These are phyloP conservation scores for Schrankia costaestrigalis DNA, from an alignment of 2,888 invertebrate species.

Conservation along the genomic window DNA sequence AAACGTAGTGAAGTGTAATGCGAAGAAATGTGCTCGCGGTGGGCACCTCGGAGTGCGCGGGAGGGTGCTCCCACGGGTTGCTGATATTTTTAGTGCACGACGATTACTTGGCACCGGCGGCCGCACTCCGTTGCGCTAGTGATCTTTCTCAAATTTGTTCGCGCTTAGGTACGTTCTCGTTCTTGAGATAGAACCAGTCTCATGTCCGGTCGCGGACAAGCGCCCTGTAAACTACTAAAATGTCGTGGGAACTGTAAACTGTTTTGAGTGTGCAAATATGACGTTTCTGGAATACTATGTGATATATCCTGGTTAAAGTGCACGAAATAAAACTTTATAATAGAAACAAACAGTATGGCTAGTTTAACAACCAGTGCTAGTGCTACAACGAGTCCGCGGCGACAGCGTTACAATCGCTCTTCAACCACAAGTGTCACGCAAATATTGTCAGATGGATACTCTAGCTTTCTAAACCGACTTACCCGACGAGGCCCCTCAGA, in stretches of 20 bases:
- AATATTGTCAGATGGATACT: slow-evolving; percentile 91
- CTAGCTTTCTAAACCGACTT: slow-evolving; percentile 90
- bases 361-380: slow-evolving; percentile 60
- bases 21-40: slow-evolving; percentile 74
- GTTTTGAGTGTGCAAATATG: slow-evolving; percentile 53
- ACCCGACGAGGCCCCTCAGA: slow-evolving; percentile 89
- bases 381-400: slow-evolving; percentile 75
- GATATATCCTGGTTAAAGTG: slow-evolving; percentile 66
- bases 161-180: slow-evolving; percentile 70
- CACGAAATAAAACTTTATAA: slow-evolving; percentile 30
- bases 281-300: slow-evolving; percentile 56
- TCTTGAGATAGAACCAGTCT: slow-evolving; percentile 67
- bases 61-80: slow-evolving; percentile 81
- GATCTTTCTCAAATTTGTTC: slow-evolving; percentile 76
- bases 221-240: slow-evolving; percentile 39
- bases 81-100: slow-evolving; percentile 84
- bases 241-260: slow-evolving; percentile 22
- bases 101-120: slow-evolving; percentile 84
- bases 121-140: slow-evolving; percentile 76
- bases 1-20: slow-evolving; percentile 52
- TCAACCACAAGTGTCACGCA: slow-evolving; percentile 92
- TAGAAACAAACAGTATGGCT: slow-evolving; percentile 50
- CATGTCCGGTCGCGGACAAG: slow-evolving; percentile 54
- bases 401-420: slow-evolving; percentile 87
- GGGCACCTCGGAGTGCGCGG: slow-evolving; percentile 74